Evolutionary conservation across 2,888 invertebrate genomes (phyloP).

Genomic region (Euplagia quadripunctaria): DNA sequence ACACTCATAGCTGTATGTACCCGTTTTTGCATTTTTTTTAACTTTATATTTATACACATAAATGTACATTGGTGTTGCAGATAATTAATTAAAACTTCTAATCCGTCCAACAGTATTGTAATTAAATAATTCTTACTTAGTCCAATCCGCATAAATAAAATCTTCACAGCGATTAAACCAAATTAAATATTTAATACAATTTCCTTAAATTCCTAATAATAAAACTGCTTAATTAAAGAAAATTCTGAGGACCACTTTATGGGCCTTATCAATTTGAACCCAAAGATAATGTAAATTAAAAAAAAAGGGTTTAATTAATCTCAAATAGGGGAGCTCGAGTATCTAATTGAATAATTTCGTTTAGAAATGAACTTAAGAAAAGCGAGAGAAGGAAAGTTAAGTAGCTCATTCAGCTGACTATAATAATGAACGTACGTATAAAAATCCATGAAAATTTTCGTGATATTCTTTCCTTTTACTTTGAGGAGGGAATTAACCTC

Average conservation of each 20-base stretch:
- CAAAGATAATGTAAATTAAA: conserved; percentile 67
- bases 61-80: too few relatives aligned
- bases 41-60: too few relatives aligned
- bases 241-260: conserved; percentile 6
- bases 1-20: too few relatives aligned
- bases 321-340: conserved; percentile 69
- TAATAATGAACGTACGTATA: conserved; percentile 9
- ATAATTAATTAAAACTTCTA: too few relatives aligned
- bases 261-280: conserved; percentile 60
- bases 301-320: conserved; percentile 73
- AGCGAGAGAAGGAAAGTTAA: conserved; percentile 38
- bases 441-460: conserved; percentile 11
- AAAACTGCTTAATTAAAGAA: conserved; percentile 15
- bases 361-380: conserved; percentile 42
- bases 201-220: conserved; percentile 4
- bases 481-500: not conserved
- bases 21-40: too few relatives aligned
- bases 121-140: too few relatives aligned
- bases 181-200: not conserved
- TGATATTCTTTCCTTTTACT: not conserved
- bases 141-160: not conserved
- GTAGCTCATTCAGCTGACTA: conserved; percentile 36
- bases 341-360: conserved; percentile 81
- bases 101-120: too few relatives aligned
- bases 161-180: not conserved